Conservation (phyloP, 2,797 vertebrate species). For the Anas bernieri region DNA sequence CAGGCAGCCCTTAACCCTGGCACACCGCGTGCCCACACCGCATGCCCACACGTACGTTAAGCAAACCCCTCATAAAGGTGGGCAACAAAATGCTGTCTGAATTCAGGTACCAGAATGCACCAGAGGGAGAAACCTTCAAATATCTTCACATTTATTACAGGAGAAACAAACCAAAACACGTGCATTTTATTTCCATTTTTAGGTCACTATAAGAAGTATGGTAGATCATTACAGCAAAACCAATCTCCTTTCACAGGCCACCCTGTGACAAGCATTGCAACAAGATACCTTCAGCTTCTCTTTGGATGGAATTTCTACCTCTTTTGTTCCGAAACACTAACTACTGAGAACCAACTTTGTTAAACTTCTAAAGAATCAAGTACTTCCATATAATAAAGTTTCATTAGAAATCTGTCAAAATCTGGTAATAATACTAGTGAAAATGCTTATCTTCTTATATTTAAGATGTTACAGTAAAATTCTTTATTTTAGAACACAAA, state of each 20-base stretch:
- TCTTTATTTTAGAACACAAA: background rate
- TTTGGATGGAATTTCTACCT: background rate
- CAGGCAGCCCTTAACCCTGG: background rate
- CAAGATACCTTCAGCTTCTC: background rate
- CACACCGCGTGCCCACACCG: rapidly evolving
- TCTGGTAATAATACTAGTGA: background rate
- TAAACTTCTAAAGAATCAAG: background rate
- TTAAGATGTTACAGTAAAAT: background rate
- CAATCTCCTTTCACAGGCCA: background rate
- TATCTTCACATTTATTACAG: rapidly evolving
- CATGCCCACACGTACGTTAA: background rate
- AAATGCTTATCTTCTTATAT: background rate
- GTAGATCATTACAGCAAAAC: background rate
- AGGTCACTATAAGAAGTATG: background rate
- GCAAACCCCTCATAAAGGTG: background rate
- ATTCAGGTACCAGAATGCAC: background rate
- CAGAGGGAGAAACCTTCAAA: background rate
- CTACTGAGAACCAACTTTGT: background rate
- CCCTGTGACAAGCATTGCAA: too few species aligned
- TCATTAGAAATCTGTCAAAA: background rate
- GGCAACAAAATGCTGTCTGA: background rate
- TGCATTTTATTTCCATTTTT: background rate
- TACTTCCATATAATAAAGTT: background rate
- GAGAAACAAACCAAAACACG: background rate
- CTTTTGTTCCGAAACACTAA: background rate